Evolutionary conservation across 2,888 invertebrate species (phyloP).

Genomic region (Plemyria rubiginata): DNA sequence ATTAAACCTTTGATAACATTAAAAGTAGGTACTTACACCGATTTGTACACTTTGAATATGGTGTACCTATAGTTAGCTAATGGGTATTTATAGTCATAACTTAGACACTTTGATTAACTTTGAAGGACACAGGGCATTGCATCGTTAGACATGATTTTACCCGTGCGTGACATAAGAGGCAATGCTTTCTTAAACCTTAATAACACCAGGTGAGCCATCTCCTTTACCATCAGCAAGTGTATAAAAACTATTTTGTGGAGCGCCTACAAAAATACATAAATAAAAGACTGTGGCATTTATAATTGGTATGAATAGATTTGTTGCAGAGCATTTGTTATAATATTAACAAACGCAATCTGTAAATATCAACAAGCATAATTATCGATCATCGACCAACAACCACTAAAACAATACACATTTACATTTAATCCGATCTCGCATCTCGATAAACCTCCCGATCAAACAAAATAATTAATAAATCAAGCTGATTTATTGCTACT

Average conservation of each 20-base stretch:
- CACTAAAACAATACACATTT: slow-evolving; percentile 58
- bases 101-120: background rate
- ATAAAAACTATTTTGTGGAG: too few species aligned
- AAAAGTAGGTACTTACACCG: background rate
- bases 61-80: background rate
- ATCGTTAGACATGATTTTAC: too few species aligned
- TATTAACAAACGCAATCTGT: background rate
- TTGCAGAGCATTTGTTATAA: background rate
- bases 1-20: slow-evolving; percentile 28
- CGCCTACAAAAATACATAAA: background rate
- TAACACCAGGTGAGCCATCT: too few species aligned
- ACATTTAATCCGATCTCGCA: slow-evolving; percentile 64
- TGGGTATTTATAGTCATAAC: too few species aligned
- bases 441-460: slow-evolving; percentile 24
- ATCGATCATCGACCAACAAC: slow-evolving; percentile 44
- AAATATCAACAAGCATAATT: slow-evolving; percentile 26
- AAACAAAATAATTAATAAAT: slow-evolving; percentile 14
- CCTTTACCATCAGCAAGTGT: too few species aligned
- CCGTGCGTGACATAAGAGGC: too few species aligned
- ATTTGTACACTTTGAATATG: background rate
- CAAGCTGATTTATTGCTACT: slow-evolving; percentile 25
- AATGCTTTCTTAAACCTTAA: too few species aligned
- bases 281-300: background rate
- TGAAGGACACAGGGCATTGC: background rate
- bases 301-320: background rate